A percentile compares a stretch with the other conserved stretches of the same genome.
Conservation (phyloP, 2,888 invertebrate species). For the Cataglyphis albicans region DNA sequence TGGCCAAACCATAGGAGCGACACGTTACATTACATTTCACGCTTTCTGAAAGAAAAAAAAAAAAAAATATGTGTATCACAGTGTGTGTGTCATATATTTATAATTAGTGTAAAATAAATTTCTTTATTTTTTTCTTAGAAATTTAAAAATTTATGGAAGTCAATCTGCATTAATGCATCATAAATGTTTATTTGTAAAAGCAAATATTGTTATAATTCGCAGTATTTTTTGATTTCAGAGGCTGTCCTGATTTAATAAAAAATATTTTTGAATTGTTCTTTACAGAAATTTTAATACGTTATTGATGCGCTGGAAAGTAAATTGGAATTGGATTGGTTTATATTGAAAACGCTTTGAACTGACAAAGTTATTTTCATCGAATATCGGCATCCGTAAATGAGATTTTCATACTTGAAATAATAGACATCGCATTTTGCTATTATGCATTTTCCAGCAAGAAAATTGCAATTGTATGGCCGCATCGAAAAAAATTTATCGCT, state of each 20-base stretch:
- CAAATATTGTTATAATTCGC: no score
- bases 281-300: slow-evolving; percentile 3
- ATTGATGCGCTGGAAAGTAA: slow-evolving; percentile 16
- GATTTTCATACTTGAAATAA: slow-evolving; percentile 34
- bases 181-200: not conserved
- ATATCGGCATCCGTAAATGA: slow-evolving; percentile 33
- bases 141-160: not conserved
- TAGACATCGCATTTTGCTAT: not conserved
- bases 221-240: not conserved
- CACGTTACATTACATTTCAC: slow-evolving; percentile 4
- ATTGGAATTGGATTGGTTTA: slow-evolving; percentile 38
- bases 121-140: not conserved
- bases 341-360: slow-evolving; percentile 31
- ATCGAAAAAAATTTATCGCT: slow-evolving; percentile 21
- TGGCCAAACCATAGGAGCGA: not conserved
- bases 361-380: slow-evolving; percentile 24
- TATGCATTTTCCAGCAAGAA: slow-evolving; percentile 8
- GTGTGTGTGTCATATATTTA: not conserved
- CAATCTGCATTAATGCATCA: not conserved
- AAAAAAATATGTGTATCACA: not conserved
- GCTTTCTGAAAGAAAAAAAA: not conserved
- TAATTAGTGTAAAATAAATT: not conserved
- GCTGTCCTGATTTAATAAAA: not conserved
- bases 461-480: not conserved
- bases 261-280: not conserved